These are phyloP conservation scores for Atlantisia rogersi DNA, from an alignment of 2,113 vertebrate genomes.

Conservation along the genomic window DNA sequence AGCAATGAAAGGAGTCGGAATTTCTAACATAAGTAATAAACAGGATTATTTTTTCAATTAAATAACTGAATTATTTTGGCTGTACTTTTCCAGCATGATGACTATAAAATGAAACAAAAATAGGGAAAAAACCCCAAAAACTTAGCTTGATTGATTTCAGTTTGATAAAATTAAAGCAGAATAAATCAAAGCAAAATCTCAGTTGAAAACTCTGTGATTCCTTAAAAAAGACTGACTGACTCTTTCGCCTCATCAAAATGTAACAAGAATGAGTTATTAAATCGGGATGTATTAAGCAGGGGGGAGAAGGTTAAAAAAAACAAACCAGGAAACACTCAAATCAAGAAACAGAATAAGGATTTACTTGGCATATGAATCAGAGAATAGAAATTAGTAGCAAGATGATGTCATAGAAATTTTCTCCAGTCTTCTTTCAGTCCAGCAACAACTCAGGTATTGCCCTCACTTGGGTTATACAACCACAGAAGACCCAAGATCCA, in stretches of 20 bases:
- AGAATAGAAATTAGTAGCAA: background rate
- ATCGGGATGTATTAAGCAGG: background rate
- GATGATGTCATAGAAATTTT: background rate
- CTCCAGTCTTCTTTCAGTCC: background rate
- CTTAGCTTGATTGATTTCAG: background rate
- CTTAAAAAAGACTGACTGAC: background rate
- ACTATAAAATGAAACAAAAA: background rate
- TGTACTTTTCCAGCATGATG: background rate
- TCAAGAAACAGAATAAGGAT: background rate
- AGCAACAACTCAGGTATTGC: background rate
- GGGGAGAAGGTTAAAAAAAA: background rate
- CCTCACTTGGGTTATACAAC: background rate
- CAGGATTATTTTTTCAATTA: background rate
- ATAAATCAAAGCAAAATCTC: background rate
- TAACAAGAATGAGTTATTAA: background rate
- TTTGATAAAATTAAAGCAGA: background rate
- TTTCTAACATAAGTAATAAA: background rate
- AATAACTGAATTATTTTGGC: background rate
- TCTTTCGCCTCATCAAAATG: background rate
- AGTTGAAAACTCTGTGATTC: background rate
- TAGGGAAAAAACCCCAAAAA: background rate
- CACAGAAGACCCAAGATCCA: background rate
- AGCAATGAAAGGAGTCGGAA: background rate
- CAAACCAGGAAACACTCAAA: background rate
- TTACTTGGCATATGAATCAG: background rate